Conservation (phyloP, 2,888 invertebrate species). For the Graphium colonna region DNA sequence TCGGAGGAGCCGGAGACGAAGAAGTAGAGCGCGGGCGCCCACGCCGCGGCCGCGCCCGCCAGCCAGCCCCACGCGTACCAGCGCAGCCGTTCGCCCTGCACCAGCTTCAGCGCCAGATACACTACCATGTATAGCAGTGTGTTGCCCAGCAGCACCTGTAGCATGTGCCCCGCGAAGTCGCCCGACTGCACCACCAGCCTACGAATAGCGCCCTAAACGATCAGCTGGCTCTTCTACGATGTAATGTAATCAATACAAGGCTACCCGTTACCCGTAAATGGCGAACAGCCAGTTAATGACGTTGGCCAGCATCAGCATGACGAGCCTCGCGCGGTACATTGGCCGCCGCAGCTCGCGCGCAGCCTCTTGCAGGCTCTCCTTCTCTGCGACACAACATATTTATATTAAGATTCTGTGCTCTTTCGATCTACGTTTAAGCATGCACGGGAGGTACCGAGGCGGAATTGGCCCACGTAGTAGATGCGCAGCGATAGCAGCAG, state of each 20-base stretch:
- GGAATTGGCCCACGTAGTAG: constrained; percentile 89
- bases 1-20: constrained; percentile 43
- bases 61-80: constrained; percentile 84
- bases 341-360: constrained; percentile 54
- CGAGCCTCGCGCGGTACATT: constrained; percentile 75
- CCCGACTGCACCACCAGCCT: constrained; percentile 79
- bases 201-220: too few relatives aligned
- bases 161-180: constrained; percentile 90
- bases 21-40: constrained; percentile 85
- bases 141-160: constrained; percentile 90
- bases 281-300: constrained; percentile 85
- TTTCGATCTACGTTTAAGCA: too few relatives aligned
- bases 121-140: constrained; percentile 89
- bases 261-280: constrained; percentile 78
- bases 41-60: constrained; percentile 81
- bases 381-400: constrained; percentile 40
- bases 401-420: too few relatives aligned
- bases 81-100: constrained; percentile 82
- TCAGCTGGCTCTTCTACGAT: too few relatives aligned
- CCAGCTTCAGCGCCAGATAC: constrained; percentile 92
- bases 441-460: constrained; percentile 81
- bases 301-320: constrained; percentile 82
- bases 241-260: too few relatives aligned
- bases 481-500: constrained; percentile 85
- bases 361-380: constrained; percentile 49